Conservation (phyloP, 2,888 invertebrate species). For the Eupithecia pulchellata region DNA sequence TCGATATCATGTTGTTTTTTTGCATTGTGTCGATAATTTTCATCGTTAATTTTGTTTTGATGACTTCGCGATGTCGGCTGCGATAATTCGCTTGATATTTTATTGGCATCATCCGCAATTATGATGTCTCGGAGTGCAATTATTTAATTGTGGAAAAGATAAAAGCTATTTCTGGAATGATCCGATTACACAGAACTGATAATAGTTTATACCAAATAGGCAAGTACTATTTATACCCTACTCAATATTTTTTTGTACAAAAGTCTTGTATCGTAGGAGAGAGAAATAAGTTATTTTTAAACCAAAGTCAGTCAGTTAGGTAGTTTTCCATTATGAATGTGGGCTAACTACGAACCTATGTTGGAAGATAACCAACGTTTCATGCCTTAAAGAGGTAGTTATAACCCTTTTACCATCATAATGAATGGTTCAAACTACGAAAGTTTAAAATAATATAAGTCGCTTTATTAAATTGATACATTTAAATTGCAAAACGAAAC, state of each 20-base stretch:
- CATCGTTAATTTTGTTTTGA: slow-evolving; percentile 17
- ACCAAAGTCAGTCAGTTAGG: not conserved
- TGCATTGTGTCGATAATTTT: slow-evolving; percentile 4
- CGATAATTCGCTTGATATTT: not conserved
- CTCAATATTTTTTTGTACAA: not conserved
- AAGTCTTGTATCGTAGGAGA: not conserved
- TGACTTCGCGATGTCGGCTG: slow-evolving; percentile 3
- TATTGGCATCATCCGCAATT: slow-evolving; percentile 14
- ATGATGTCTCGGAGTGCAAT: not conserved
- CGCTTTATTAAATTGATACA: not conserved
- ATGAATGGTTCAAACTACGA: too few species aligned
- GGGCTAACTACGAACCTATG: too few species aligned
- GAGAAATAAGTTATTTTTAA: not conserved
- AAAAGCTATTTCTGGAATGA: slow-evolving; percentile 6
- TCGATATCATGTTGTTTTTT: slow-evolving; percentile 8
- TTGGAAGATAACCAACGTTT: too few species aligned
- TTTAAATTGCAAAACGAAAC: not conserved
- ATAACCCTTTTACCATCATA: too few species aligned
- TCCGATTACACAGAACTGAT: slow-evolving; percentile 5
- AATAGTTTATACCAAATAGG: not conserved
- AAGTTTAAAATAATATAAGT: too few species aligned
- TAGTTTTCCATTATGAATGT: too few species aligned
- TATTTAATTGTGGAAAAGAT: not conserved
- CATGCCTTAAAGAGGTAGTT: too few species aligned
- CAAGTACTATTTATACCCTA: not conserved